Evolutionary conservation across 2,797 vertebrate genomes (phyloP).

Genomic region (Enteromius paludinosus): DNA sequence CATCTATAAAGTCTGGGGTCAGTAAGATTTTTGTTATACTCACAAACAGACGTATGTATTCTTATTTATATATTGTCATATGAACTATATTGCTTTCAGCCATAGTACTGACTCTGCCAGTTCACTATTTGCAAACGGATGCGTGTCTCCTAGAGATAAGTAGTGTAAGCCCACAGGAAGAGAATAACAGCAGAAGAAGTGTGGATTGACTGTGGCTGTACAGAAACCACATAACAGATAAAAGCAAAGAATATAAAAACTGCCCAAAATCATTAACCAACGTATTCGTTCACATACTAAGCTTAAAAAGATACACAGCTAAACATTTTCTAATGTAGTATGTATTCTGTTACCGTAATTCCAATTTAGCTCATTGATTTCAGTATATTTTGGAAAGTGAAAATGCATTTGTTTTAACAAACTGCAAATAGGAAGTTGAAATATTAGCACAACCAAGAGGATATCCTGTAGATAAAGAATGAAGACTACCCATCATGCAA

Average conservation of each 20-base stretch:
- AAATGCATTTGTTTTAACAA: neutral
- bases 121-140: neutral
- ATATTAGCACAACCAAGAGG: neutral
- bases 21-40: neutral
- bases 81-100: neutral
- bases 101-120: neutral
- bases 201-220: neutral
- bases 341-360: neutral
- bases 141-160: neutral
- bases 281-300: neutral
- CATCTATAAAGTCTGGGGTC: neutral
- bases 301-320: too few species aligned
- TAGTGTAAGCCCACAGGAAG: neutral
- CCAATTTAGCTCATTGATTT: neutral
- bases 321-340: neutral
- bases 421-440: neutral
- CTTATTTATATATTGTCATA: neutral
- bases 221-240: slow-evolving; percentile 10
- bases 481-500: neutral
- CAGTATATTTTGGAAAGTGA: neutral
- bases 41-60: neutral
- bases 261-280: neutral
- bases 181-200: neutral
- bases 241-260: slow-evolving; percentile 12
- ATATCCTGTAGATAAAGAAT: slow-evolving; percentile 35